These are phyloP conservation scores for Mechanitis messenoides DNA, from an alignment of 2,888 invertebrate genomes.

Conservation along the genomic window DNA sequence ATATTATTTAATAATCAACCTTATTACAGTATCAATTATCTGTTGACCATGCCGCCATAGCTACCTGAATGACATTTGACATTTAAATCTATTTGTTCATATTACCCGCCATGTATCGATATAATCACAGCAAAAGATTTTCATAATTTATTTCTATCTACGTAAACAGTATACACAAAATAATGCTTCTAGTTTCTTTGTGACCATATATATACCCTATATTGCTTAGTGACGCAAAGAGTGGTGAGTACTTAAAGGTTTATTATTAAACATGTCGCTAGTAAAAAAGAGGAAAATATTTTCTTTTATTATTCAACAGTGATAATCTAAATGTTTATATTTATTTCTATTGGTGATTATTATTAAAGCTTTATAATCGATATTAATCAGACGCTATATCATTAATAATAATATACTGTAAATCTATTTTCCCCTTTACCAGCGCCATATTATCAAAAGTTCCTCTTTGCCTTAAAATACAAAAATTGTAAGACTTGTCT, in stretches of 20 bases:
- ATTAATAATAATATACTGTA: background rate
- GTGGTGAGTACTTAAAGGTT: constrained; percentile 14
- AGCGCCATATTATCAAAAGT: background rate
- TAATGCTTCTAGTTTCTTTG: constrained; percentile 34
- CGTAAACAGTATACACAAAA: constrained; percentile 56
- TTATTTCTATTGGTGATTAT: background rate
- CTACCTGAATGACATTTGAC: no score
- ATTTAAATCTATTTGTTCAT: no score
- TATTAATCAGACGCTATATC: constrained; percentile 5
- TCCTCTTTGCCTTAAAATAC: constrained; percentile 1
- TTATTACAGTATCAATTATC: no score
- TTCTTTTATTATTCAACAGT: background rate
- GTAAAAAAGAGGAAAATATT: constrained; percentile 4
- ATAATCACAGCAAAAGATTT: constrained; percentile 11
- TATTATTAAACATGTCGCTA: constrained; percentile 11
- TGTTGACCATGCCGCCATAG: no score
- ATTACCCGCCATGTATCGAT: constrained; percentile 1
- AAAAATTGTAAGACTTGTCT: background rate
- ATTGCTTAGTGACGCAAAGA: constrained; percentile 9
- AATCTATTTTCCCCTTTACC: background rate
- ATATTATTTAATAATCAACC: background rate
- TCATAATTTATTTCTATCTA: constrained; percentile 35
- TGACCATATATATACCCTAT: constrained; percentile 14
- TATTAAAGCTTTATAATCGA: constrained; percentile 4
- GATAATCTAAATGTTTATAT: background rate